Evolutionary conservation across 30 jellyfish, hydroid and myxozoan genomes (phyloP), one percentile per base, ranked within the genome.

Genomic region (Aurelia sp.): DNA sequence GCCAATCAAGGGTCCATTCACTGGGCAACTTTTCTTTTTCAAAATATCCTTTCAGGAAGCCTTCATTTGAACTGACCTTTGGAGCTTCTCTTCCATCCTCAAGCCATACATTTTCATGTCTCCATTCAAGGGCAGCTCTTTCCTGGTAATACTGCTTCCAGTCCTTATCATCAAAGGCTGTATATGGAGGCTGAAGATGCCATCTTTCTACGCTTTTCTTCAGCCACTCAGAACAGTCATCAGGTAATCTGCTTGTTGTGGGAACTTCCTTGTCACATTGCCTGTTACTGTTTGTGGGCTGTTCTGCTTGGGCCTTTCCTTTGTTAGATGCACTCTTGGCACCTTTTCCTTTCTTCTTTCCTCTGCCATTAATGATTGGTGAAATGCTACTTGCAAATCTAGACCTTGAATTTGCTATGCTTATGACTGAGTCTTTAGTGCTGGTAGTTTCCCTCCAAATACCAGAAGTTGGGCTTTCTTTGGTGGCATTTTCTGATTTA

Each of bases 61-160:
- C 71, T 11, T 9, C 13, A 7, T 61, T 22, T 1, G 13, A 7
- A 19, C 33, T 61, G 31, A 18, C 71, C 12, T 12, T 61, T 3
- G 27, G 31, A 13, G 33, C 33, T 61, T 22, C 31, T 61, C 71
- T 61, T 61, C 71, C 71, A 61, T 61, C 21, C 27, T 61, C 33
- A 19, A 18, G 71, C 71, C 71, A 61, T 61, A 18, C 71, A 13
- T 61, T 61, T 22, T 61, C 71, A 61, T 61, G 71, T 61, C 71
- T 61, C 71, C 71, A 61, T 19, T 61, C 71, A 9, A 61, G 33
- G 13, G 31, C 12, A 18, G 71, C 27, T 61, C 71, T 61, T 24
- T 61, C 71, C 11, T 61, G 71, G 71, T 18, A 61, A 13, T 61
- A 61, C 71, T 61, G 71, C 71, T 61, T 61, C 71, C 71, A 61